These are phyloP conservation scores for Platichthys stellatus DNA, from an alignment of 2,113 vertebrate genomes.

Conservation along the genomic window DNA sequence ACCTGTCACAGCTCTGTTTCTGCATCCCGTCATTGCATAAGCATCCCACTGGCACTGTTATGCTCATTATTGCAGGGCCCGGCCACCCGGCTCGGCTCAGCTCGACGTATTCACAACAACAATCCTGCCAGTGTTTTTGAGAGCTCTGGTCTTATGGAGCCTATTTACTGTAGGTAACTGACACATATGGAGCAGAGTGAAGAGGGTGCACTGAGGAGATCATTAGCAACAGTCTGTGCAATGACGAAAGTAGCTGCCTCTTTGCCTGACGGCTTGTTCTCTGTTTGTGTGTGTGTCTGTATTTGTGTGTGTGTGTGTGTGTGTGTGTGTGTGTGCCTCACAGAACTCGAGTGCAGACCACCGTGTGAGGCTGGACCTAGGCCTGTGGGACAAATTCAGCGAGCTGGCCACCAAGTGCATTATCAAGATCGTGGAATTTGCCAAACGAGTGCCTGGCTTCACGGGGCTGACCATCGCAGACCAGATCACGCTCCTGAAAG, in stretches of 20 bases:
- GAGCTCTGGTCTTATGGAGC: conserved; percentile 45
- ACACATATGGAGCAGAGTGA: conserved; percentile 56
- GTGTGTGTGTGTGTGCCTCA: conserved; percentile 36
- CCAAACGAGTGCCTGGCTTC: conserved; percentile 97
- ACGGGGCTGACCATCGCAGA: conserved; percentile 96
- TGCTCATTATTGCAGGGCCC: conserved; percentile 61
- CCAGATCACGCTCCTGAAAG: conserved; percentile 98
- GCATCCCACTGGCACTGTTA: conserved; percentile 56
- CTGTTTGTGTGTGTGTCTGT: conserved; percentile 29
- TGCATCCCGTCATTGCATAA: conserved; percentile 55
- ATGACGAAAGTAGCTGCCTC: conserved; percentile 36
- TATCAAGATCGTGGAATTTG: conserved; percentile 99
- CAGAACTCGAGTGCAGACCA: conserved; percentile 98
- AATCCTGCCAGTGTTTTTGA: conserved; percentile 43
- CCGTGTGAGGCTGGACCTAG: conserved; percentile 95
- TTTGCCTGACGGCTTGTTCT: conserved; percentile 19
- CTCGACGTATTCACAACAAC: conserved; percentile 50
- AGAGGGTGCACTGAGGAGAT: conserved; percentile 48
- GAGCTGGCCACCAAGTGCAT: conserved; percentile 99
- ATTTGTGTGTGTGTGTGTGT: no score
- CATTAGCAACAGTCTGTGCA: conserved; percentile 59
- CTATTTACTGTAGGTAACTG: conserved; percentile 60
- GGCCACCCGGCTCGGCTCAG: conserved; percentile 25
- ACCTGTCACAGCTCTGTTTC: conserved; percentile 71
- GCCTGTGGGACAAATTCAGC: conserved; percentile 99